phyloP scores from a whole-genome alignment of 2,113 vertebrate genomes.

The Pluvianellus socialis region DNA sequence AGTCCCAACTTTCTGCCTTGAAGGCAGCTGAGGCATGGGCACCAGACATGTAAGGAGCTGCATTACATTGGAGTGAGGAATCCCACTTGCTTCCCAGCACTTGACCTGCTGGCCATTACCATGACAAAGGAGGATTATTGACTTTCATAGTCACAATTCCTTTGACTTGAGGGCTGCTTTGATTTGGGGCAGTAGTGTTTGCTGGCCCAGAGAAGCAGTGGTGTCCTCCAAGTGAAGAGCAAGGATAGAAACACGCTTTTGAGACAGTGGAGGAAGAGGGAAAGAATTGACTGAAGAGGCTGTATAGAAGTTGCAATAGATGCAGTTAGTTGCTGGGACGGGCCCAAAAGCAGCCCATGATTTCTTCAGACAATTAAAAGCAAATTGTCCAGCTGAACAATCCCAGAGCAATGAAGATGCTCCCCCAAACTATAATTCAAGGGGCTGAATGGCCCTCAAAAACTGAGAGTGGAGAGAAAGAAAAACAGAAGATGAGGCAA shows the following conservation, averaged over 20 bases:
- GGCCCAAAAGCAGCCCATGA: neutral
- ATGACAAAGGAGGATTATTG: conserved; percentile 81
- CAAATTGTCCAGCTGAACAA: conserved; percentile 45
- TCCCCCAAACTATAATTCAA: conserved; percentile 78
- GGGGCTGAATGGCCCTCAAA: conserved; percentile 78
- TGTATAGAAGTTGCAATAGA: conserved; percentile 43
- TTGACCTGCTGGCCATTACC: conserved; percentile 59
- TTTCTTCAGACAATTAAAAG: conserved; percentile 44
- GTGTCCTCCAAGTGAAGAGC: conserved; percentile 40
- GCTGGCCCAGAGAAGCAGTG: neutral
- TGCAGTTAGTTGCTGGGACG: neutral
- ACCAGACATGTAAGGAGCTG: neutral
- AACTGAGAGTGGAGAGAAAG: conserved; percentile 47
- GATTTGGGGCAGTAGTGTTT: conserved; percentile 59
- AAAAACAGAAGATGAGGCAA: conserved; percentile 62
- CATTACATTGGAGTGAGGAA: neutral
- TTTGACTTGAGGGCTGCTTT: conserved; percentile 77
- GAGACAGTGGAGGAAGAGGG: conserved; percentile 44
- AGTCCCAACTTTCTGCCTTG: neutral
- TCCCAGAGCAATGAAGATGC: conserved; percentile 49
- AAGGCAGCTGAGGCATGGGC: neutral
- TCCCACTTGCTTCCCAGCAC: neutral
- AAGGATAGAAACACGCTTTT: neutral
- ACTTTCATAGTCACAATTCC: conserved; percentile 79
- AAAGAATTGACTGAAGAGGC: conserved; percentile 14